phyloP scores from a whole-genome alignment of 2,113 vertebrate genomes.

The Dinomys branickii region DNA sequence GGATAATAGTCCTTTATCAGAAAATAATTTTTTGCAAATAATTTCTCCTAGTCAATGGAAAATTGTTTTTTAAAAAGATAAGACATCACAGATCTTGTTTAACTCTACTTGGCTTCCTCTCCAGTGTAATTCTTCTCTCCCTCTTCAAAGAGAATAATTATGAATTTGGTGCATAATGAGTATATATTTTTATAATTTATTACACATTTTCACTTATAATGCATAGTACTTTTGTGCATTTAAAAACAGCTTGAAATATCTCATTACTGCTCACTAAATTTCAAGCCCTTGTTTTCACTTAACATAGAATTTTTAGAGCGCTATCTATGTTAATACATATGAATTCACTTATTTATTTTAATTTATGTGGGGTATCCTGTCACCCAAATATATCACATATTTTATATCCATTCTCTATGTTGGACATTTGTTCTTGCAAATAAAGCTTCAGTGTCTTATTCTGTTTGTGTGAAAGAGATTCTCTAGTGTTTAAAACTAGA shows the following conservation, averaged over 20 bases:
- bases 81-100: neutral
- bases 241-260: conserved; percentile 7
- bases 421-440: neutral
- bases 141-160: neutral
- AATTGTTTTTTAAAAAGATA: conserved; percentile 35
- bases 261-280: neutral
- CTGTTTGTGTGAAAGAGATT: neutral
- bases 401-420: neutral
- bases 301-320: neutral
- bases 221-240: neutral
- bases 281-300: neutral
- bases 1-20: neutral
- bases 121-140: neutral
- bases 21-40: conserved; percentile 34
- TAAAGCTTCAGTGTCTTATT: neutral
- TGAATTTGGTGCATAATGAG: neutral
- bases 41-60: neutral
- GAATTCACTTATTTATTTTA: neutral
- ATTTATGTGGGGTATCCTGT: neutral
- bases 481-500: neutral
- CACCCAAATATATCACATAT: neutral
- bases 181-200: neutral
- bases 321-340: neutral
- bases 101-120: neutral
- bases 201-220: neutral